These are phyloP conservation scores for Hycleus cichorii DNA, from an alignment of 1,140 invertebrate genomes.

Conservation along the genomic window DNA sequence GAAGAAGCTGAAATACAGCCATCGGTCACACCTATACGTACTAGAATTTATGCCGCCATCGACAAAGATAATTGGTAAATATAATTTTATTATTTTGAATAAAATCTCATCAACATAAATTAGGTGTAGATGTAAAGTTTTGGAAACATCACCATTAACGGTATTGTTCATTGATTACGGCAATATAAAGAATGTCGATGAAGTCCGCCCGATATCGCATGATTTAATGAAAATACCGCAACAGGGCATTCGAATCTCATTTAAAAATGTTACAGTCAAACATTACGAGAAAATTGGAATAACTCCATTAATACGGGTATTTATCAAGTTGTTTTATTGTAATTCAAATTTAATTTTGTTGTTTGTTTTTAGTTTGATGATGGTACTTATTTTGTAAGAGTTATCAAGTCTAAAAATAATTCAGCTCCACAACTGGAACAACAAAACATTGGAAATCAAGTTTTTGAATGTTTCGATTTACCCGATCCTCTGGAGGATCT, in stretches of 20 bases:
- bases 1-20: background rate
- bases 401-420: background rate
- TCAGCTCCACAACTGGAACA: background rate
- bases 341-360: no score
- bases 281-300: slow-evolving; percentile 3
- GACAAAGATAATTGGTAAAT: slow-evolving; percentile 3
- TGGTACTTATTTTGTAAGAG: slow-evolving; percentile 1
- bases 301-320: background rate
- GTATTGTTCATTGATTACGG: slow-evolving; percentile 13
- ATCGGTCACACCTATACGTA: background rate
- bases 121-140: slow-evolving; percentile 5
- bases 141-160: background rate
- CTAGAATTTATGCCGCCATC: background rate
- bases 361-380: background rate
- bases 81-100: no score
- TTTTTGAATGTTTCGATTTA: background rate
- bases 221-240: slow-evolving; percentile 9
- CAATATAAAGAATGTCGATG: slow-evolving; percentile 7
- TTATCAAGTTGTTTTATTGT: no score
- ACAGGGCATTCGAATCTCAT: slow-evolving; percentile 1
- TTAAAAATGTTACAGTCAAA: background rate
- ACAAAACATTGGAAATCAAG: background rate
- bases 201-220: slow-evolving; percentile 4
- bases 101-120: background rate
- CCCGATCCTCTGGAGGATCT: background rate